Percentiles rank a stretch among this genome's conserved stretches.
Conservation (phyloP, 1,140 invertebrate genomes). For the Neocloeon triangulifer region DNA sequence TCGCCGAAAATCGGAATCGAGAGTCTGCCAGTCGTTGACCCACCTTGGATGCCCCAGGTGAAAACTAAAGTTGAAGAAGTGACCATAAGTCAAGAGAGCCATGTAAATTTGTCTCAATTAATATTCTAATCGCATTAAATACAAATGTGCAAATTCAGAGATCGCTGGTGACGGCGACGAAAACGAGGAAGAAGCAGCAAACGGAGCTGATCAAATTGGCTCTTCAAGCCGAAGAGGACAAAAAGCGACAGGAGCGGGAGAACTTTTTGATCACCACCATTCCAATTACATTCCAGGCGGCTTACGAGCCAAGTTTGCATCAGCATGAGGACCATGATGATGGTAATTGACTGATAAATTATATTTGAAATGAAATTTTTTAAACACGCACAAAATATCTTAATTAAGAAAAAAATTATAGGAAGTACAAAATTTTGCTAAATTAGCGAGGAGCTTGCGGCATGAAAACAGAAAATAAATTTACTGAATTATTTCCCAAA, state of each 20-base stretch:
- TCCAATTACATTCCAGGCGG: slow-evolving; percentile 83
- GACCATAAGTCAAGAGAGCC: slow-evolving; percentile 93
- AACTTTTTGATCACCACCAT: slow-evolving; percentile 94
- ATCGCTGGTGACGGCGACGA: slow-evolving; percentile 92
- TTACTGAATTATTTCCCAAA: too few relatives aligned
- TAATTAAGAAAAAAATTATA: too few relatives aligned
- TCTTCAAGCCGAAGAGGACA: slow-evolving; percentile 84
- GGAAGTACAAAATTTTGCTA: too few relatives aligned
- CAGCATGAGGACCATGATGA: slow-evolving; percentile 76
- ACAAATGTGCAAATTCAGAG: too few relatives aligned
- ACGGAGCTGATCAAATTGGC: slow-evolving; percentile 92
- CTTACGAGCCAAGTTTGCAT: slow-evolving; percentile 83
- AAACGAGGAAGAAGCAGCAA: slow-evolving; percentile 95
- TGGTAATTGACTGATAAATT: slow-evolving; percentile 28
- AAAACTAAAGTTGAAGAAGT: slow-evolving; percentile 98
- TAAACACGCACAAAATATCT: too few relatives aligned
- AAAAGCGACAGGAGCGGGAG: slow-evolving; percentile 79
- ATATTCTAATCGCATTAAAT: too few relatives aligned
- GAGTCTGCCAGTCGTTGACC: slow-evolving; percentile 83
- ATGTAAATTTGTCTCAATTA: slow-evolving; percentile 49
- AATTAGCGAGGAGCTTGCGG: too few relatives aligned
- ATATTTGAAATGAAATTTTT: too few relatives aligned
- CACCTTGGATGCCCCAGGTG: slow-evolving; percentile 94
- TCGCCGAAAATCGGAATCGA: slow-evolving; percentile 96
- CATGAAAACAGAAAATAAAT: too few relatives aligned